Conservation (phyloP, 2,888 invertebrate genomes). For the Scaptomyza cyrtandrae region DNA sequence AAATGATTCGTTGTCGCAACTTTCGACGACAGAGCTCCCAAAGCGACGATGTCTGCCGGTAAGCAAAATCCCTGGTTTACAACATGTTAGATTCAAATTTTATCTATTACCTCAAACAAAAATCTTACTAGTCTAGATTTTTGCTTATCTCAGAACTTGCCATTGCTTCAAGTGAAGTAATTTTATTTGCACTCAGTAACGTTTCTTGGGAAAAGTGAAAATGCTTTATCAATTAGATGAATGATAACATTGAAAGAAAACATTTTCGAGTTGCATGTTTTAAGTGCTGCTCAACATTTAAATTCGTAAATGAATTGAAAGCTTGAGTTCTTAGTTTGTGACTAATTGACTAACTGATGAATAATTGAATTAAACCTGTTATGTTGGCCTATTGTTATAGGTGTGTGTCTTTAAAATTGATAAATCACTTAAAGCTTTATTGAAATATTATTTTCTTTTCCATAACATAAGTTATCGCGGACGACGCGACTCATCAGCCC, state of each 20-base stretch:
- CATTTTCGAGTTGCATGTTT: not conserved
- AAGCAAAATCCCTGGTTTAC: constrained; percentile 45
- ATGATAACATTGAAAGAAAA: not conserved
- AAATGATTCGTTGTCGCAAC: constrained; percentile 96
- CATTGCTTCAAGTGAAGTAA: too few species aligned
- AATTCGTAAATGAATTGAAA: not conserved
- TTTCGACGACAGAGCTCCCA: constrained; percentile 96
- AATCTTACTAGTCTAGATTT: too few species aligned
- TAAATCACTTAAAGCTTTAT: not conserved
- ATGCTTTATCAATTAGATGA: too few species aligned
- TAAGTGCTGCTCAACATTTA: not conserved
- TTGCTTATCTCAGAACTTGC: too few species aligned
- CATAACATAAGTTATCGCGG: constrained; percentile 81
- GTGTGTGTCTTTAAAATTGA: not conserved
- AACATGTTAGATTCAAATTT: too few species aligned
- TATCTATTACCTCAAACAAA: too few species aligned
- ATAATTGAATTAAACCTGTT: not conserved
- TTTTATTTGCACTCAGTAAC: too few species aligned
- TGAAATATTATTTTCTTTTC: not conserved
- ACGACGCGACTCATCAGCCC: constrained; percentile 91
- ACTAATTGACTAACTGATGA: not conserved
- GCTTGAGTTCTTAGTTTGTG: not conserved
- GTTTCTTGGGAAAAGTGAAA: too few species aligned
- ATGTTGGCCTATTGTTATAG: not conserved
- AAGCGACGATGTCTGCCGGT: constrained; percentile 91